phyloP scores from a whole-genome alignment of 2,888 invertebrate species.

The Dasysyrphus albostriatus region DNA sequence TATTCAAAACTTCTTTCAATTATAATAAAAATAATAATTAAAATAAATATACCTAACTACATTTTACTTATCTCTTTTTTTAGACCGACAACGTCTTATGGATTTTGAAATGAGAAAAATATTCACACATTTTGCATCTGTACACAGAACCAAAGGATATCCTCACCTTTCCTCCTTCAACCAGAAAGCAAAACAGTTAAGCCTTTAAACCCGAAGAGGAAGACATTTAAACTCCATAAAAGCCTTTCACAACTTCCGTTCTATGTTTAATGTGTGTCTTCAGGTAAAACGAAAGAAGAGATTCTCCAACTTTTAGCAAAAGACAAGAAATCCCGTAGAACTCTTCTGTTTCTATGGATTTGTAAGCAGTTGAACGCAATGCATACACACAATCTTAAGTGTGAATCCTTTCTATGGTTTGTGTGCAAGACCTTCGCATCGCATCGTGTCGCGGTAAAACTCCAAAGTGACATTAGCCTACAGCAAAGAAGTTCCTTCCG shows the following conservation, averaged over 20 bases:
- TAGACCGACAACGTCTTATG: not conserved
- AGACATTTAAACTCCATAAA: constrained; percentile 41
- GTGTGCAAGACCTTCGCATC: not conserved
- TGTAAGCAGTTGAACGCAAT: not conserved
- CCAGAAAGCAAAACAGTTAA: constrained; percentile 18
- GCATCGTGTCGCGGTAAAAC: constrained; percentile 1
- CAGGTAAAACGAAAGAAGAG: constrained; percentile 15
- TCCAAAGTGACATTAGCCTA: constrained; percentile 29
- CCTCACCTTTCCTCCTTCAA: not conserved
- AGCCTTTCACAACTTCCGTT: constrained; percentile 39
- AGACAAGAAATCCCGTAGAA: not conserved
- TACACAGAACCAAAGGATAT: constrained; percentile 1
- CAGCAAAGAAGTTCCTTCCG: constrained; percentile 31
- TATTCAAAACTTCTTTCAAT: not conserved
- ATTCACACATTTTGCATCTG: constrained; percentile 13
- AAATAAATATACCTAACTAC: not conserved
- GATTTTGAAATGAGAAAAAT: constrained; percentile 1
- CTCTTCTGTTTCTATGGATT: not conserved
- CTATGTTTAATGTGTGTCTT: constrained; percentile 8
- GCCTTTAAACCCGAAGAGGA: constrained; percentile 13
- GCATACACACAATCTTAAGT: constrained; percentile 11
- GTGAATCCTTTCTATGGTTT: constrained; percentile 20
- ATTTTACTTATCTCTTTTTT: not conserved
- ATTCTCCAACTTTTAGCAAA: constrained; percentile 2
- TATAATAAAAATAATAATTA: constrained; percentile 1